Evolutionary conservation across 2,113 vertebrate genomes (phyloP).

Genomic region (Motacilla alba): DNA sequence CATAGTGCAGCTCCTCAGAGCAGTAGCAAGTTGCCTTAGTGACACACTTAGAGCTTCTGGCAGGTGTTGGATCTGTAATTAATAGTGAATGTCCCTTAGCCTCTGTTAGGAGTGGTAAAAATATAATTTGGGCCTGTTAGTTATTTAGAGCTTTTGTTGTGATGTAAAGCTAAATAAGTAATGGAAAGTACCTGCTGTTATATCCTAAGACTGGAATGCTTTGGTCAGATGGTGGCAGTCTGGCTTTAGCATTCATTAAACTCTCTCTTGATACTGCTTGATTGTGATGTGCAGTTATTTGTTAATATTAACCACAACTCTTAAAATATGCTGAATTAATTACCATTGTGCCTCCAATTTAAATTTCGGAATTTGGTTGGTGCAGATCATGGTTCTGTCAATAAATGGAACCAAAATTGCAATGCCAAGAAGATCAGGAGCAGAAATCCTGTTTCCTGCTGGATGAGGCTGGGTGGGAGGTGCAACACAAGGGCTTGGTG

Average conservation of each 20-base stretch:
- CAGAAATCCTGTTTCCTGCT: background rate
- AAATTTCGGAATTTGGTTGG: background rate
- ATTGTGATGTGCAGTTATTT: background rate
- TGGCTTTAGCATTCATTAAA: background rate
- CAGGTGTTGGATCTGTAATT: background rate
- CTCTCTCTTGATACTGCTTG: background rate
- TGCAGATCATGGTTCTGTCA: background rate
- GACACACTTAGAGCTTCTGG: background rate
- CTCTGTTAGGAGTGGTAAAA: background rate
- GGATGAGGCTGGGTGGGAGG: background rate
- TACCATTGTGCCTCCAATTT: background rate
- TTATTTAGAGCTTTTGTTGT: background rate
- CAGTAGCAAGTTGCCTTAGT: background rate
- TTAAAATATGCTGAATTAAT: background rate
- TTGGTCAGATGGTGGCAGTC: background rate
- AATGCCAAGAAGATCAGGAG: background rate
- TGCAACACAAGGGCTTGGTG: background rate
- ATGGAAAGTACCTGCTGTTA: background rate
- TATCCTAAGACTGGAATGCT: background rate
- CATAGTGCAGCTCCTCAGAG: background rate
- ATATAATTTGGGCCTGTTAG: background rate
- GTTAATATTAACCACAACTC: background rate
- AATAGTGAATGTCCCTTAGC: background rate
- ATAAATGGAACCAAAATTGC: background rate
- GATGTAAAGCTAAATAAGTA: background rate